Base-by-base conservation (phyloP, 2,113 vertebrate genomes). In the Sinocyclocheilus rhinocerous region DNA sequence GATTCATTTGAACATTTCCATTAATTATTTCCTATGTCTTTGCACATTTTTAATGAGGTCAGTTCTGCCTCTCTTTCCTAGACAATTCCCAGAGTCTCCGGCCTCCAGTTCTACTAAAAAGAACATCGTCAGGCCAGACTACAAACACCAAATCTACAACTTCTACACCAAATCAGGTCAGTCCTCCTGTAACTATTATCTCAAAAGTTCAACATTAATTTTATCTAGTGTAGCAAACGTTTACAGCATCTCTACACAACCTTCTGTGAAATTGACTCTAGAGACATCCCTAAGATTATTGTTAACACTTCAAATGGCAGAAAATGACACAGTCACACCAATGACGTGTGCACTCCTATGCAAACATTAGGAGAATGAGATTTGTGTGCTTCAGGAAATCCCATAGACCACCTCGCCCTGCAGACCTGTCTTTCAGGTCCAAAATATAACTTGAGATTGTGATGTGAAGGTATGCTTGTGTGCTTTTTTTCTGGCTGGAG, bases 131-230 rank as follows among this genome's bases (percentile, higher is more conserved):
- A 95, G 96, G 75, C 95, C 96, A 6, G 94, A 96, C 83, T 76
- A 92, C 70, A 95, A 97, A 88, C 94, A 94, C 76, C 96, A 97
- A 91, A 93, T 92, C 93, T 95, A 95, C 39, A 96, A 96, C 52
- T 82, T 93, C 67, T 96, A 96, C 0, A 95, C 96, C 87, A 95
- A 96, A 85, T 96, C 97, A 93, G 97, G 97, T 98, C 93, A 89
- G 95, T 42, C 70, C 24, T 61, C 81, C 55, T 42, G 36, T 69
- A 63, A 4, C 16, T 72, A 5, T 59, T 33, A 79, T 36, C n/a
- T 50, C 48, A 15, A 18, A 18, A 20, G 48, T 55, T 79, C 26
- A 77, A 4, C 48, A 20, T 50, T 48, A 4, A 36, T 42, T 48
- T 22, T 16, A 52, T 57, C 52, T 57, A 11, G 42, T 42, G 42